These are phyloP conservation scores for Oscheius sp. DNA, from an alignment of 2,888 invertebrate genomes.

Conservation along the genomic window DNA sequence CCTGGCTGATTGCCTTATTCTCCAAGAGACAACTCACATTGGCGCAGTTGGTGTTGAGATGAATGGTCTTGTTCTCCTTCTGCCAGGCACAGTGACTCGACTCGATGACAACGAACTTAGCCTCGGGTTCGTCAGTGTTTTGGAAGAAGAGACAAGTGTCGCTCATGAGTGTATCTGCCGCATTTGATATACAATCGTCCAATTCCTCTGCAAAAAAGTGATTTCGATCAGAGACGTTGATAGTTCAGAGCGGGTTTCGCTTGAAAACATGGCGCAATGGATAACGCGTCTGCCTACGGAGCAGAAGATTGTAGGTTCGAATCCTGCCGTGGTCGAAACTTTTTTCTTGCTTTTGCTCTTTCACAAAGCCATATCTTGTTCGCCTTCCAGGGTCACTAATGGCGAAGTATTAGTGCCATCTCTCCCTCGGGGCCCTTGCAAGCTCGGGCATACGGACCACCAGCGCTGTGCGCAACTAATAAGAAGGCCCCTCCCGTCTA, in stretches of 20 bases:
- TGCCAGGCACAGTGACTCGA: slow-evolving; percentile 43
- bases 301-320: neutral
- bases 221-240: neutral
- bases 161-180: slow-evolving; percentile 35
- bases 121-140: slow-evolving; percentile 6
- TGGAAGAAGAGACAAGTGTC: slow-evolving; percentile 42
- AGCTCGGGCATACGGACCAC: neutral
- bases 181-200: slow-evolving; percentile 37
- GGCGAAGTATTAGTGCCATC: slow-evolving; percentile 29
- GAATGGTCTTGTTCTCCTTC: slow-evolving; percentile 39
- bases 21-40: slow-evolving; percentile 6
- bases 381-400: slow-evolving; percentile 5
- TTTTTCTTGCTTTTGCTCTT: neutral
- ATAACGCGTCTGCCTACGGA: neutral
- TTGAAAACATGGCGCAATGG: neutral
- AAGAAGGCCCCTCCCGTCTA: neutral
- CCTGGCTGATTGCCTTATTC: neutral
- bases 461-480: slow-evolving; percentile 21
- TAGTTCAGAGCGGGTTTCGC: neutral
- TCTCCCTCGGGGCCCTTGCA: slow-evolving; percentile 4
- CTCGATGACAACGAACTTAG: slow-evolving; percentile 27
- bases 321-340: neutral
- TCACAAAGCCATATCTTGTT: neutral
- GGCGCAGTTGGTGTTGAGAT: slow-evolving; percentile 37
- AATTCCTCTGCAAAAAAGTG: slow-evolving; percentile 33